phyloP scores from a whole-genome alignment of 2,113 vertebrate genomes.

The Pituophis catenifer region DNA sequence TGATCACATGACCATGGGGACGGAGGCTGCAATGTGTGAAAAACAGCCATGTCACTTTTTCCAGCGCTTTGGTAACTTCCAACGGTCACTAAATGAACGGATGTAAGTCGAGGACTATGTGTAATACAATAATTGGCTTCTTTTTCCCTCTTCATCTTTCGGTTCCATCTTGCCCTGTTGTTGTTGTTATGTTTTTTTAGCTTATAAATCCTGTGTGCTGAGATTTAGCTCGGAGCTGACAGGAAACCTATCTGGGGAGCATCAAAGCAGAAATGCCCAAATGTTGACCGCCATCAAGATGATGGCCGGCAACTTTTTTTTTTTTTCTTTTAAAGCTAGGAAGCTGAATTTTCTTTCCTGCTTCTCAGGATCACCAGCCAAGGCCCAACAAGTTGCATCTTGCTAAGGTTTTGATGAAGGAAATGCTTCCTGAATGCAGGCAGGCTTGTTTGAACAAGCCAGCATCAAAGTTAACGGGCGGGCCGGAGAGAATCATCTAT shows the following conservation, averaged over 20 bases:
- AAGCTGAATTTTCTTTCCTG: slow-evolving; percentile 51
- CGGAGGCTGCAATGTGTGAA: neutral
- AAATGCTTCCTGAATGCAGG: slow-evolving; percentile 70
- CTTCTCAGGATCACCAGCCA: slow-evolving; percentile 44
- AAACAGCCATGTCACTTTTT: neutral
- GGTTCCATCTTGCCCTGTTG: neutral
- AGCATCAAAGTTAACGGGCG: slow-evolving; percentile 78
- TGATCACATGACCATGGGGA: neutral
- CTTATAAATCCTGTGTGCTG: neutral
- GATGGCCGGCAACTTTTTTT: neutral
- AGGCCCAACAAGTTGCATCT: slow-evolving; percentile 46
- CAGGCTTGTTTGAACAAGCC: slow-evolving; percentile 67
- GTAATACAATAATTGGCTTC: neutral
- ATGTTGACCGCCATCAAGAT: neutral
- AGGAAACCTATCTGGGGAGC: neutral
- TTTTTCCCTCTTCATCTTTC: neutral
- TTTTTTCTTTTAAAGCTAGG: slow-evolving; percentile 69
- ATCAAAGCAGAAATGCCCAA: neutral
- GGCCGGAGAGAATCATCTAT: slow-evolving; percentile 78
- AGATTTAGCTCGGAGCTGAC: neutral
- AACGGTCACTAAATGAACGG: neutral
- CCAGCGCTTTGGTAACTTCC: neutral
- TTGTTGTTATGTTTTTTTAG: neutral
- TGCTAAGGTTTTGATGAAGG: slow-evolving; percentile 62
- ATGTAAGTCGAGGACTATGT: neutral